Evolutionary conservation across 2,797 vertebrate species (phyloP).

Genomic region (Clarias pachynema): DNA sequence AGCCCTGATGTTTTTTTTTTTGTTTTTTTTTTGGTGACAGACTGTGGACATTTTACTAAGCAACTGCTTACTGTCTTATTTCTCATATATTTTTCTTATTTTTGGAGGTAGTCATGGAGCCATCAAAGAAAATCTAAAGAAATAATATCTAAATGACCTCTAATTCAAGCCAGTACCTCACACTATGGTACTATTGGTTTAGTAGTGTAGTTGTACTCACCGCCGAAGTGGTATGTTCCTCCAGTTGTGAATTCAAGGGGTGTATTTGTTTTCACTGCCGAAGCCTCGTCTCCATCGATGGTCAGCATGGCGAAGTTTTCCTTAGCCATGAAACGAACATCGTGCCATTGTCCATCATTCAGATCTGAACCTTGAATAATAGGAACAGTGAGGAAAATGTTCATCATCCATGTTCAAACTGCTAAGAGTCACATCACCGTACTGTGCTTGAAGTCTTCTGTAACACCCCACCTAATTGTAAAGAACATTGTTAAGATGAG

Average conservation of each 20-base stretch:
- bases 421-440: no score
- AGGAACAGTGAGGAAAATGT: neutral
- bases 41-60: neutral
- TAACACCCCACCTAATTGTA: no score
- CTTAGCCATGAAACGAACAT: constrained; percentile 87
- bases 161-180: neutral
- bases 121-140: neutral
- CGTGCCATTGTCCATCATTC: constrained; percentile 95
- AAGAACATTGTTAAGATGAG: no score
- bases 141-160: no score
- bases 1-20: no score
- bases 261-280: constrained; percentile 85
- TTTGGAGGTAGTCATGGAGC: neutral
- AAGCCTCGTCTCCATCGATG: constrained; percentile 89
- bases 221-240: constrained; percentile 92
- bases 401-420: neutral
- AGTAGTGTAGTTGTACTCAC: constrained; percentile 67
- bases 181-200: neutral
- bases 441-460: no score
- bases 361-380: constrained; percentile 80
- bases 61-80: neutral
- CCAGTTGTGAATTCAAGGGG: constrained; percentile 89
- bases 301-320: constrained; percentile 92
- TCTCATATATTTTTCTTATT: neutral
- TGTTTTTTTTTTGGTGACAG: no score